Conservation (phyloP, 1,140 invertebrate species). For the Leptoteleia sp. region DNA sequence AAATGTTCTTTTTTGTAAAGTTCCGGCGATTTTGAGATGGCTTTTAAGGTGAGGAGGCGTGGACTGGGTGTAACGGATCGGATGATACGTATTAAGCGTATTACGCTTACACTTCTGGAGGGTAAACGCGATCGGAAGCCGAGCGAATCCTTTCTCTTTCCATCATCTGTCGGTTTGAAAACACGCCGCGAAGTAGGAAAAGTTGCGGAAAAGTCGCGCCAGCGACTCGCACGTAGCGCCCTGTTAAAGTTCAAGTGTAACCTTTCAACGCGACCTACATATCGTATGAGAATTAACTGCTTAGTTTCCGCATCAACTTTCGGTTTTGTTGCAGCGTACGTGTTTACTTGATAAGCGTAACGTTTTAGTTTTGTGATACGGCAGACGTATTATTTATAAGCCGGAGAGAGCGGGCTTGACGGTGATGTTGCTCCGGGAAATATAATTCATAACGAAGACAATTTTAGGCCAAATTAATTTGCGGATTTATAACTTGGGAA, state of each 20-base stretch:
- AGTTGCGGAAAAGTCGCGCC: conserved; percentile 20
- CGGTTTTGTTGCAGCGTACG: conserved; percentile 25
- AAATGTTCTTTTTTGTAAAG: too few species aligned
- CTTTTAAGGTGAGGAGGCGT: background rate
- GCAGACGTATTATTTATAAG: too few species aligned
- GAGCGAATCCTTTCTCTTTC: conserved; percentile 48
- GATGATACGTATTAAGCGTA: conserved; percentile 25
- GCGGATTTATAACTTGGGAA: too few species aligned
- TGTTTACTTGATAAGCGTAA: conserved; percentile 20
- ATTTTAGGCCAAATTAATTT: too few species aligned
- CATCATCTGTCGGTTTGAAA: conserved; percentile 18
- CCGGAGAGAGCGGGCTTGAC: too few species aligned
- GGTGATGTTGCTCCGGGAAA: too few species aligned
- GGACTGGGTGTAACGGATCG: background rate
- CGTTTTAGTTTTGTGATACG: conserved; percentile 5
- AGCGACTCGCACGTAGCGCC: conserved; percentile 13
- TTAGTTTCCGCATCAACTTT: conserved; percentile 49
- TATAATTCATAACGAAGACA: too few species aligned
- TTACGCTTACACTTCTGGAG: conserved; percentile 2
- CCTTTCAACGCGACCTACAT: conserved; percentile 52
- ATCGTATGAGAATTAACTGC: conserved; percentile 43
- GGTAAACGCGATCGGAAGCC: conserved; percentile 9
- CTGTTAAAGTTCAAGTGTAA: conserved; percentile 49
- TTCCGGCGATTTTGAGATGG: background rate
- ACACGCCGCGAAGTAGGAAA: conserved; percentile 29